Evolutionary conservation across 2,797 vertebrate genomes (phyloP), one percentile per base, ranked within the genome.

Genomic region (Thaleichthys pacificus): DNA sequence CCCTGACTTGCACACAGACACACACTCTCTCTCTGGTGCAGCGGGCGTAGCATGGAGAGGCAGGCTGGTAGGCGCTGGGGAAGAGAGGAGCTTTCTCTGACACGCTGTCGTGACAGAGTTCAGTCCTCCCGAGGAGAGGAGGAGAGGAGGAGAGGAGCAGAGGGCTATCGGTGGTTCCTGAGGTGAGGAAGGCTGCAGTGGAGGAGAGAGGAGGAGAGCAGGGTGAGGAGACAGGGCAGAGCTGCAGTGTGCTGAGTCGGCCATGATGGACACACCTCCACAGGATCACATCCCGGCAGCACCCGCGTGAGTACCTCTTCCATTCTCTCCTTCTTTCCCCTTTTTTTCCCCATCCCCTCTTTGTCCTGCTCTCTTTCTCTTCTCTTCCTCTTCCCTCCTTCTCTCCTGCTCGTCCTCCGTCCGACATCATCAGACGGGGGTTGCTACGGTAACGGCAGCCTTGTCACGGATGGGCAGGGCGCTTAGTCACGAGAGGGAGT

Each of bases 401-500:
- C 22, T 11, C 42, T 21, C 21, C 21, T 17, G 82, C 89, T 85
- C 88, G 86, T 87, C 80, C 85, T 79, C 78, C 76, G 76, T 81
- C 74, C 77, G 74, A 82, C 75, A 80, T 79, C 28, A 32, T 11
- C 76, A 77, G 75, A 85, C 77, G 78, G 64, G 71, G 75, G 92
- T 93, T 93, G 89, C 90, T 90, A 93, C 93, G 89, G 92, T 82
- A 89, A 93, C 89, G 77, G 80, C 80, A 84, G 90, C 90, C 82
- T 82, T 72, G 88, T 92, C 90, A 91, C 88, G 84, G 86, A 85
- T 54, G 66, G 49, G 66, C 35, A 14, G 21, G 66, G 28, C n/a
- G 24, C 19, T 35, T 51, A 68, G 51, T 68, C 66, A 68, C 56
- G 66, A 28, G 4, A 42, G 42, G 11, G 42, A 42, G 42, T 42